Evolutionary conservation across 2,888 invertebrate species (phyloP), one percentile per base, ranked within the genome.

Genomic region (Phanerotoma sp.): DNA sequence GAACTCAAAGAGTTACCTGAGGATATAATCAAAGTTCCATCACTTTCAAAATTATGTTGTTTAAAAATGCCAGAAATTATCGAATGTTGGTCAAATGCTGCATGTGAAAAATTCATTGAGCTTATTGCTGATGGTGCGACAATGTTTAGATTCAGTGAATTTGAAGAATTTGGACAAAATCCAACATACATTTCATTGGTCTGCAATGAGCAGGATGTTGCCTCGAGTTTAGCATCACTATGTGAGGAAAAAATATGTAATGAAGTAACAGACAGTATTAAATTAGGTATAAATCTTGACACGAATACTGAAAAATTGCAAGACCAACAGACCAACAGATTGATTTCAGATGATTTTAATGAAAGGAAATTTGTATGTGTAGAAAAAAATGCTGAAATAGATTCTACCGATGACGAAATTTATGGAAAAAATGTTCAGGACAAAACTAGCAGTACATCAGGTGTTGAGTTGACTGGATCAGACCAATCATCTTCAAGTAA

Each of bases 121-220:
- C 75, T 91, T 7, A 83, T 86, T 0, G 86, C 84, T 0, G 85
- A 86, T 33, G 89, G 88, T 1, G 84, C 84, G 32, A 85, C 87
- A 1, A 83, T 86, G 56, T 90, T 90, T 66, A 83, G 83, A 44
- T 84, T 86, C 1, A 82, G 86, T 62, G 82, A 88, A 63, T 79
- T 89, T 21, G 83, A 85, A 25, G 5, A 2, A 7, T 3, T 25
- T 4, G 84, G 87, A 0, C 84, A 86, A 69, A 85, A 87, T 69
- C 84, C 86, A 51, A 82, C 85, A 0, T 78, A 83, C 1, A 84
- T 90, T 0, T 84, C 86, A 66, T 75, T 91, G 18, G 74, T 79
- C 16, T 69, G 84, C 1, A 80, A 87, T 47, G 85, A 83, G 0
- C 81, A 82, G 56, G 86, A 88, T 46, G 82, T 91, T 0, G 80